Evolutionary conservation across 2,888 invertebrate genomes (phyloP).

Genomic region (Antheraea yamamai): DNA sequence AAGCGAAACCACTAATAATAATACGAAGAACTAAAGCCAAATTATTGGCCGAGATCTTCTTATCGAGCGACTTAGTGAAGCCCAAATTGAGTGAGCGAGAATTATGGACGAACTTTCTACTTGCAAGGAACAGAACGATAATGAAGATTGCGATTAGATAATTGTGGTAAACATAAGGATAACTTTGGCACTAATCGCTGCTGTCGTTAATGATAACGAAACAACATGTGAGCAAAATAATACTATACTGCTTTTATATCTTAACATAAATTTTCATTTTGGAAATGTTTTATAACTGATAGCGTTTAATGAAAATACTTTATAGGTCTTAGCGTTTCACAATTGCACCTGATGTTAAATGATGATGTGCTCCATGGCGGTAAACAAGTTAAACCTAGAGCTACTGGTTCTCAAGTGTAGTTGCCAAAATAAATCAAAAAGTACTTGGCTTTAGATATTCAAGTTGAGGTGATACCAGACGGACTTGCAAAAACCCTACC

Average conservation of each 20-base stretch:
- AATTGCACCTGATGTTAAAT: too few species aligned
- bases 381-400: too few species aligned
- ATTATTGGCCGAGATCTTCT: constrained; percentile 74
- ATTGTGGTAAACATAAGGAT: constrained; percentile 60
- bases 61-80: constrained; percentile 69
- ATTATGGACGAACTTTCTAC: constrained; percentile 76
- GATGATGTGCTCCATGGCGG: too few species aligned
- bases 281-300: not conserved
- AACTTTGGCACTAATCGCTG: constrained; percentile 32
- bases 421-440: too few species aligned
- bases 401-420: too few species aligned
- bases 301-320: not conserved
- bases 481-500: too few species aligned
- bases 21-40: constrained; percentile 61
- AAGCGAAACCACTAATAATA: constrained; percentile 69
- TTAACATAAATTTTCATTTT: not conserved
- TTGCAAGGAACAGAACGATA: constrained; percentile 69
- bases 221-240: not conserved
- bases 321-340: too few species aligned
- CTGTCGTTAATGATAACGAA: constrained; percentile 19
- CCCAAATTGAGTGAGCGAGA: constrained; percentile 76
- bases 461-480: too few species aligned
- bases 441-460: too few species aligned
- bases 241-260: not conserved
- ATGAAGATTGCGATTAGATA: constrained; percentile 74